These are phyloP conservation scores for Strix uralensis DNA, from an alignment of 2,113 vertebrate species.

Conservation along the genomic window DNA sequence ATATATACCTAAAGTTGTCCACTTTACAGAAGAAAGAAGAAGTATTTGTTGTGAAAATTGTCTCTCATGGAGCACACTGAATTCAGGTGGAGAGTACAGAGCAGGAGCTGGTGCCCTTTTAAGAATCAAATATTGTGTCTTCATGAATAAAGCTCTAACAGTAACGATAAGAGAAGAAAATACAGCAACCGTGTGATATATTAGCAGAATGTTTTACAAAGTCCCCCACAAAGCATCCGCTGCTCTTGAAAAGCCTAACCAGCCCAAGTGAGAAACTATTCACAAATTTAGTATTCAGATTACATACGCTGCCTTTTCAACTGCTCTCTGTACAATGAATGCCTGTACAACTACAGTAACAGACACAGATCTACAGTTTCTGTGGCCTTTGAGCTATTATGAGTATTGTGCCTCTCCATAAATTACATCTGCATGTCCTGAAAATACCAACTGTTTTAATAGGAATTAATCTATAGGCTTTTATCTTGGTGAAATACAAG, in stretches of 20 bases:
- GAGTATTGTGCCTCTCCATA: slow-evolving; percentile 63
- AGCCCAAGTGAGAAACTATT: slow-evolving; percentile 69
- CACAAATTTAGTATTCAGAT: slow-evolving; percentile 77
- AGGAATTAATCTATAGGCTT: slow-evolving; percentile 65
- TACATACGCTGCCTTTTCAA: slow-evolving; percentile 69
- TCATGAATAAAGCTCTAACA: slow-evolving; percentile 57
- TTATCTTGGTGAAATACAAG: slow-evolving; percentile 49
- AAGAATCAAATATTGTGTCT: slow-evolving; percentile 69
- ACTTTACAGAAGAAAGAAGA: not conserved
- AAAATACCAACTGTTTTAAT: slow-evolving; percentile 71
- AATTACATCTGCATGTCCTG: slow-evolving; percentile 56
- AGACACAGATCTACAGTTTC: slow-evolving; percentile 75
- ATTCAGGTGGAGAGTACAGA: slow-evolving; percentile 57
- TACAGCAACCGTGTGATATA: slow-evolving; percentile 53
- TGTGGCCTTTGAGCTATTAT: slow-evolving; percentile 61
- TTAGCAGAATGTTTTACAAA: slow-evolving; percentile 73
- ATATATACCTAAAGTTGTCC: not conserved
- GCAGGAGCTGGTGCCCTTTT: slow-evolving; percentile 54
- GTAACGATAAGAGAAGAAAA: slow-evolving; percentile 73
- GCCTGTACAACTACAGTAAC: slow-evolving; percentile 72
- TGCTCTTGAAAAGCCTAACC: slow-evolving; percentile 67
- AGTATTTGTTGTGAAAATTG: slow-evolving; percentile 51
- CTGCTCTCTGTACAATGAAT: slow-evolving; percentile 70
- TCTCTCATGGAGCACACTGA: slow-evolving; percentile 31
- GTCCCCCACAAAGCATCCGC: slow-evolving; percentile 73